Evolutionary conservation across 2,888 invertebrate species (phyloP).

Genomic region (Tinea semifulvella): DNA sequence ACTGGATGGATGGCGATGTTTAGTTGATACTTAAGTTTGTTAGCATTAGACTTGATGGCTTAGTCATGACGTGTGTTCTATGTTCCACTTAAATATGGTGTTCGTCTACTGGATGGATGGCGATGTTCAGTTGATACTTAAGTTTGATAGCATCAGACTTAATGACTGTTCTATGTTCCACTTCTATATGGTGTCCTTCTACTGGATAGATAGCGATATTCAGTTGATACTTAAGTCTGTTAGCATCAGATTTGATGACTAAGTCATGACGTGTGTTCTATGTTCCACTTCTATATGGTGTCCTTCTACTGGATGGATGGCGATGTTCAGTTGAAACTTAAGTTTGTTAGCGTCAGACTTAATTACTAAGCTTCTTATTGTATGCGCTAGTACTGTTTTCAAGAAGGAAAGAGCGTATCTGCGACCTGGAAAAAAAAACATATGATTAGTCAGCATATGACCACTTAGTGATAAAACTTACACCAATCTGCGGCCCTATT

Average conservation of each 20-base stretch:
- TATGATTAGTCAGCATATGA: too few relatives aligned
- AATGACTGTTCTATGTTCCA: constrained; percentile 27
- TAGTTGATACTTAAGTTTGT: constrained; percentile 31
- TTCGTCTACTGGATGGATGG: constrained; percentile 29
- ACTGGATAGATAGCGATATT: constrained; percentile 32
- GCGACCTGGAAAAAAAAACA: constrained; percentile 30
- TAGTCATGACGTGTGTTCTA: too few relatives aligned
- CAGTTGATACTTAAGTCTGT: constrained; percentile 31
- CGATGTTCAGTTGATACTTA: constrained; percentile 32
- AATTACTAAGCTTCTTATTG: constrained; percentile 33
- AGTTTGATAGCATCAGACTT: constrained; percentile 30
- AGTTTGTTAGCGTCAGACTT: constrained; percentile 31
- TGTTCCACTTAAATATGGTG: constrained; percentile 31
- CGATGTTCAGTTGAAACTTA: constrained; percentile 33
- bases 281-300: constrained; percentile 31
- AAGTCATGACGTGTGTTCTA: constrained; percentile 15
- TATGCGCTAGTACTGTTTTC: constrained; percentile 37
- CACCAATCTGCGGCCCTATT: too few relatives aligned
- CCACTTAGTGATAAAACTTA: too few relatives aligned
- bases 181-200: constrained; percentile 32
- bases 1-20: constrained; percentile 32
- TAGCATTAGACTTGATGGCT: constrained; percentile 30
- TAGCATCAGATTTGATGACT: constrained; percentile 29
- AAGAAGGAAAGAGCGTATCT: constrained; percentile 38
- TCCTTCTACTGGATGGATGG: constrained; percentile 29